These are phyloP conservation scores for Paracentrotus lividus DNA, from an alignment of 53 echinoderm and acorn worm species.

Conservation along the genomic window DNA sequence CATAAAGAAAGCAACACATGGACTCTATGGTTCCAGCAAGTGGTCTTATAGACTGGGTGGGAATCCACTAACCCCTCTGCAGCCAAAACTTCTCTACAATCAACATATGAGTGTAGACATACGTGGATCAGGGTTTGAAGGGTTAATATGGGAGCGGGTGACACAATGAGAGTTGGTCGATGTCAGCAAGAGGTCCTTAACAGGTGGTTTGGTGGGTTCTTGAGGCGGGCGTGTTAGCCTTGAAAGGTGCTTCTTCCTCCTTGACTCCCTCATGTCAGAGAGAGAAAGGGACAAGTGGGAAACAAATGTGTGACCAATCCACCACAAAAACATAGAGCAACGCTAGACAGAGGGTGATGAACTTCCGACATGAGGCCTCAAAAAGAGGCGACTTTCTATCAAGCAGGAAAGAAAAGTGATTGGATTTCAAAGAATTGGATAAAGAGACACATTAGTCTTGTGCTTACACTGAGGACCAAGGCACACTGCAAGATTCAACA, in stretches of 20 bases:
- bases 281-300: slow-evolving; percentile 57
- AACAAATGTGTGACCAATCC: slow-evolving; percentile 33
- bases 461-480: too few species aligned
- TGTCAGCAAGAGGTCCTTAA: slow-evolving; percentile 47
- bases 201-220: slow-evolving; percentile 45
- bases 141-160: slow-evolving; percentile 33
- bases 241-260: slow-evolving; percentile 53
- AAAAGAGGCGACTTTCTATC: slow-evolving; percentile 37
- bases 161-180: not conserved
- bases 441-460: not conserved
- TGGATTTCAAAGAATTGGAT: slow-evolving; percentile 34
- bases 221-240: slow-evolving; percentile 23
- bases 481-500: too few species aligned
- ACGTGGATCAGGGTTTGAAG: not conserved
- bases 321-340: not conserved
- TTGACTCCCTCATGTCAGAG: slow-evolving; percentile 28
- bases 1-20: not conserved
- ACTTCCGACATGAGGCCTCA: not conserved
- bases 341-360: slow-evolving; percentile 20
- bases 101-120: not conserved
- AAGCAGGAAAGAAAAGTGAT: slow-evolving; percentile 36
- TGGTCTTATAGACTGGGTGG: slow-evolving; percentile 50
- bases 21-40: slow-evolving; percentile 51
- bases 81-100: not conserved
- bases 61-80: not conserved